Base-by-base conservation (phyloP, 92 coral and sea anemone genomes). In the Diadumene lineata region DNA sequence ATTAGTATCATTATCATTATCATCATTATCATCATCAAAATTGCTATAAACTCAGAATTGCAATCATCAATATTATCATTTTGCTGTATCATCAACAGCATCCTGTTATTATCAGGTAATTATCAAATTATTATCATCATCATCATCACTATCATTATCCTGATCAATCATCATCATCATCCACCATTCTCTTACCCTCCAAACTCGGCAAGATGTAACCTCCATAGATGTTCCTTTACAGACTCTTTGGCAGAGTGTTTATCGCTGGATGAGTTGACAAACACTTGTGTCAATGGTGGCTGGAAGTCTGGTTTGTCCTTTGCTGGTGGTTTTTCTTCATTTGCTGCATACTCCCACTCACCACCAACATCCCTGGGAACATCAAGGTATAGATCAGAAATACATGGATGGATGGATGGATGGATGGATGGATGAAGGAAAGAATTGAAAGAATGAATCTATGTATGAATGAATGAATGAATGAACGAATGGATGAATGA, bases 211-310 rank as follows among this genome's bases (percentile, higher is more conserved):
- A 94, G 83, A 71, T 94, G 98, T 2, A 94, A 82, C 38, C 86
- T 73, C 98, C 98, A 94, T 75, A 91, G 81, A 72, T 94, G 98
- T 79, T 94, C 98, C 84, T 91, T 94, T n/a, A 94, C 92, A 22
- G 98, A 79, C 81, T 91, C 90, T 63, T 92, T 94, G 33, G 91
- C 97, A 43, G 93, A 80, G 31, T 89, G 77, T 33, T 91, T 97
- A 75, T 84, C 87, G 18, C 97, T 57, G 0, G 94, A 80, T 29
- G 88, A 79, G 66, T 74, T 91, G 29, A 92, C 71, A 60, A 94
- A 94, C 74, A 92, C 97, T 24, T 88, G 90, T n/a, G 98, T 94
- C 1, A 94, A 89, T 1, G 97, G 98, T 3, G 98, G 97, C 74
- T 94, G 98, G 56, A 91, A 88, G 19, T 75, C 65, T 19, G 72